Percentiles rank a stretch among this genome's conserved stretches.
These are phyloP conservation scores for Stylophora pistillata DNA, from an alignment of 64 coral and sea anemone species.

Conservation along the genomic window DNA sequence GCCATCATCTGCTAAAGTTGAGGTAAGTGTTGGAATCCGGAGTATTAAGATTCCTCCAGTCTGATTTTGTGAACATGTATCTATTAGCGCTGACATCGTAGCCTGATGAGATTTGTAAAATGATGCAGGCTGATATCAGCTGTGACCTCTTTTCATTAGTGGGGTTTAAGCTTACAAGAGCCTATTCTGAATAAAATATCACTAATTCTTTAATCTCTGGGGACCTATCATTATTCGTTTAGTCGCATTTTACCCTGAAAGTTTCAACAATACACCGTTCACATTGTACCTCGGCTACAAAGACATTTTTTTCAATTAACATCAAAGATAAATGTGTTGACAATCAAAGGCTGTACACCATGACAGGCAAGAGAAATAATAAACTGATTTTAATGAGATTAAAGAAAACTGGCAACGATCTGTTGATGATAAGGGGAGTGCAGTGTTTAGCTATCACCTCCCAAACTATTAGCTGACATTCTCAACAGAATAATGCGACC, in stretches of 20 bases:
- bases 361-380: constrained; percentile 46
- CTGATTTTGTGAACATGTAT: neutral
- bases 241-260: constrained; percentile 21
- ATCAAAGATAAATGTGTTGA: constrained; percentile 11
- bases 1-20: neutral
- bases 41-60: neutral
- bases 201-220: constrained; percentile 28
- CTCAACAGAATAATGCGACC: neutral
- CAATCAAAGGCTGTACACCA: constrained; percentile 6
- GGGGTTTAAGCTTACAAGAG: neutral
- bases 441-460: constrained; percentile 44
- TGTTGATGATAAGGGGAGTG: constrained; percentile 47
- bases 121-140: neutral
- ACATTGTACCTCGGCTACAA: constrained; percentile 16
- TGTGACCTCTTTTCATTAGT: constrained; percentile 2
- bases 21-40: neutral
- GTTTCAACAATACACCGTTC: neutral
- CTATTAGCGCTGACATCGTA: neutral
- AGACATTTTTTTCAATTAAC: constrained; percentile 28
- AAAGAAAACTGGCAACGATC: constrained; percentile 38
- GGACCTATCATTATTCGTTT: constrained; percentile 19
- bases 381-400: constrained; percentile 55
- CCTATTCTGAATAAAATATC: constrained; percentile 29
- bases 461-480: constrained; percentile 52
- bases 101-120: neutral